Evolutionary conservation across 1,140 invertebrate species (phyloP), one percentile per base, ranked within the genome.

Genomic region (Bombus waltoni): DNA sequence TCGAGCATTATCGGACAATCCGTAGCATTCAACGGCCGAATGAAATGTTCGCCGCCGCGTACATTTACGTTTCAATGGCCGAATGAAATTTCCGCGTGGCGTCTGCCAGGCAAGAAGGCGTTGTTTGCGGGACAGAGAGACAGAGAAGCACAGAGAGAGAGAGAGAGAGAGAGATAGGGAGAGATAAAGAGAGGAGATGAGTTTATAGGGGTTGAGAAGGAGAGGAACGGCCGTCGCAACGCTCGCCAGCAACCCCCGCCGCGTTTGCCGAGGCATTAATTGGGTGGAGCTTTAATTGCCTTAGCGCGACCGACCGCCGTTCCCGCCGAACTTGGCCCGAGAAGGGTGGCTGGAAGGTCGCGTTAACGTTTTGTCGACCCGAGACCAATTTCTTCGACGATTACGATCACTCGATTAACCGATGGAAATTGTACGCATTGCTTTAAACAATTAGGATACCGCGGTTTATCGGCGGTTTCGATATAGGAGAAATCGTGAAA

Each of bases 221-320:
- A 38, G 42, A 42, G 18, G 28, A 76, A 85, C 86, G 85, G 85
- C 82, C 88, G 77, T 85, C 88, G 91, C 89, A 89, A 91, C 81
- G 84, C 84, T 89, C 85, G 89, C 83, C 84, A 22, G 28, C 70
- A 68, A 47, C 83, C 80, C 80, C 70, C 80, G 80, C 86, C 81
- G 70, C 84, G 87, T 89, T 85, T 83, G 85, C 76, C 86, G 87
- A 76, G 89, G 92, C 89, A 93, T 93, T 94, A 94, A 94, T 94
- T 94, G 92, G 94, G 87, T 92, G 93, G 93, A 92, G 92, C 92
- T 93, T 93, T 94, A 94, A 94, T 94, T 93, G 93, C 93, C 90
- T 91, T 87, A 91, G 91, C 89, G 93, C 93, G 93, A 93, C 78
- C 84, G 84, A 85, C 84, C 65, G 62, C 65, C 66, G 76, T 79